A percentile compares a stretch with the other conserved stretches of the same genome.
Evolutionary conservation across 2,888 invertebrate species (phyloP).

Genomic region (Polymixis lichenea): DNA sequence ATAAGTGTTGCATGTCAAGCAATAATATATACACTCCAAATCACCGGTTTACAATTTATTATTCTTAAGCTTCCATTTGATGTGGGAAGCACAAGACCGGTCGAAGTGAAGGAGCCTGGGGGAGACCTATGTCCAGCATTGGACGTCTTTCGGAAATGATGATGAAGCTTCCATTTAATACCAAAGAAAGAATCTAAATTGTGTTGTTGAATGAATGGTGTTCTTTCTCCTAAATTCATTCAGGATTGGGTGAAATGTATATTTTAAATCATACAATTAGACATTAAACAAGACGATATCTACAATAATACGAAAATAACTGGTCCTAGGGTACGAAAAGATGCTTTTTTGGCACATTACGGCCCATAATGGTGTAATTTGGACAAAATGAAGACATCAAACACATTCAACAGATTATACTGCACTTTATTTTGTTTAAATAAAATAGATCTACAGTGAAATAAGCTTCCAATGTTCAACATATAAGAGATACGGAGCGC

Average conservation of each 20-base stretch:
- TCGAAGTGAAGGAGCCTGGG: no score
- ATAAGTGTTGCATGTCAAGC: background rate
- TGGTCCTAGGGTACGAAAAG: background rate
- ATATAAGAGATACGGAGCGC: conserved; percentile 46
- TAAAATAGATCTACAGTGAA: conserved; percentile 15
- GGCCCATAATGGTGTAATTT: background rate
- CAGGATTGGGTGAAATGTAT: background rate
- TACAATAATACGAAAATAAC: background rate
- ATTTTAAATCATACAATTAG: background rate
- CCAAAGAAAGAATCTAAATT: background rate
- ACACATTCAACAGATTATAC: background rate
- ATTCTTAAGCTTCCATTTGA: background rate
- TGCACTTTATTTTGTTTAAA: background rate
- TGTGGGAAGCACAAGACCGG: no score
- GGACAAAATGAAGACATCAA: background rate
- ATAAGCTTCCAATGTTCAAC: conserved; percentile 24
- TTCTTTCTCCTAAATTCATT: background rate
- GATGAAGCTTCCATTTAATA: background rate
- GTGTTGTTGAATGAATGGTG: background rate
- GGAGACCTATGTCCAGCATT: no score
- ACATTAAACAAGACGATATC: background rate
- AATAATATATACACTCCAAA: background rate
- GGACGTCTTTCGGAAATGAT: no score
- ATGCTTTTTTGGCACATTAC: background rate
- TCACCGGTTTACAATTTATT: background rate